Evolutionary conservation across 2,797 vertebrate genomes (phyloP).

Genomic region (Rhinoraja longicauda): DNA sequence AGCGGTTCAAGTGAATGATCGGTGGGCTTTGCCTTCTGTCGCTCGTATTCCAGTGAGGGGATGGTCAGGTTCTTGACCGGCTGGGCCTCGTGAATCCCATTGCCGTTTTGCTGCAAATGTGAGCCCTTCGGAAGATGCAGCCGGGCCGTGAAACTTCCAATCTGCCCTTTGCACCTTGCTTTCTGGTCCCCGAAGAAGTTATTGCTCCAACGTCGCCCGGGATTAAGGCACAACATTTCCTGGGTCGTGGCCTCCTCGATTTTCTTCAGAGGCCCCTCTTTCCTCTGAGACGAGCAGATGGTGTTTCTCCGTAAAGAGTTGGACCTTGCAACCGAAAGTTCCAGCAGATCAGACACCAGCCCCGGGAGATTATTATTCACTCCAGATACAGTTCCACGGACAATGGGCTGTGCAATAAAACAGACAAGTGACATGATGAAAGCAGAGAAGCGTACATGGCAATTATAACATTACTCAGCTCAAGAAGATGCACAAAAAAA

Average conservation of each 20-base stretch:
- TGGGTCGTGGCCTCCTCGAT: slow-evolving; percentile 78
- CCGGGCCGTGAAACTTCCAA: slow-evolving; percentile 72
- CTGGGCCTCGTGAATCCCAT: slow-evolving; percentile 62
- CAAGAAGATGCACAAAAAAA: too few species aligned
- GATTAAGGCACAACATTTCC: slow-evolving; percentile 67
- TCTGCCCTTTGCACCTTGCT: slow-evolving; percentile 74
- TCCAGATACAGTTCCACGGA: slow-evolving; percentile 83
- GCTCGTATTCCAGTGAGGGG: slow-evolving; percentile 68
- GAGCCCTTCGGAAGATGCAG: slow-evolving; percentile 57
- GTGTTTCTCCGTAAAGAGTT: slow-evolving; percentile 83
- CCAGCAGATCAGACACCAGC: slow-evolving; percentile 89
- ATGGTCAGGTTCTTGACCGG: slow-evolving; percentile 60
- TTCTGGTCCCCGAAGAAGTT: slow-evolving; percentile 67
- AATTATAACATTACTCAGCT: too few species aligned
- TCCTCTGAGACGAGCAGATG: slow-evolving; percentile 80
- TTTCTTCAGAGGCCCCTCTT: slow-evolving; percentile 84
- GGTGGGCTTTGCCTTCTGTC: slow-evolving; percentile 71
- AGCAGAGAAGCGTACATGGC: not conserved
- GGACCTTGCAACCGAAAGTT: slow-evolving; percentile 89
- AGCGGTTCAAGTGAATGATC: slow-evolving; percentile 62
- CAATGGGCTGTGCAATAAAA: slow-evolving; percentile 72
- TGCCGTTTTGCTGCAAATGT: not conserved
- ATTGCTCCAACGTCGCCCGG: slow-evolving; percentile 69
- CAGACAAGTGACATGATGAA: not conserved
- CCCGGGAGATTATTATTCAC: slow-evolving; percentile 87